Base-by-base conservation (phyloP, 2,888 invertebrate species). In the Apeira syringaria region DNA sequence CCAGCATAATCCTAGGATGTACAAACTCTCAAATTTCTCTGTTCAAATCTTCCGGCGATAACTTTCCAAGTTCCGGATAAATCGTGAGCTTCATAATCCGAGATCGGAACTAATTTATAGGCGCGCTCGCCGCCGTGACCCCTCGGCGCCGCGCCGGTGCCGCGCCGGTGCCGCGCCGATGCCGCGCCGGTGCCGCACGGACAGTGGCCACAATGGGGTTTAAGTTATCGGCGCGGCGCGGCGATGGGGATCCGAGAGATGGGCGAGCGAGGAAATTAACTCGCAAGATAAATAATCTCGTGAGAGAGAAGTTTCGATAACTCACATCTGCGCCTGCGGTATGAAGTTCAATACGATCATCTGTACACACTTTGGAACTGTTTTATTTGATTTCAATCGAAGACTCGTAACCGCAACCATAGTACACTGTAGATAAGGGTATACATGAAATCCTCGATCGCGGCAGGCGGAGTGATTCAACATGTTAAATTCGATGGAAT, bases 141-240 rank as follows among this genome's bases (percentile, higher is more conserved):
- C 64, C 63, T 53, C 56, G 47, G 64, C 55, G 59, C 60, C n/a
- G n/a, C n/a, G n/a, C n/a, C n/a, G n/a, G n/a, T n/a, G n/a, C n/a
- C n/a, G n/a, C n/a, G n/a, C n/a, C n/a, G n/a, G n/a, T n/a, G n/a
- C n/a, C n/a, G n/a, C n/a, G n/a, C n/a, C n/a, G n/a, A n/a, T n/a
- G n/a, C n/a, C n/a, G n/a, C n/a, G n/a, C n/a, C n/a, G n/a, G n/a
- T n/a, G n/a, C n/a, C n/a, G 47, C 49, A 48, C 42, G 40, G 48
- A 39, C 50, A 34, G 56, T 59, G 48, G 43, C 50, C 59, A 63
- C 60, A 63, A 61, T 57, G 56, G 59, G 58, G 58, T 53, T 57
- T 55, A 57, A 61, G 60, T 63, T 64, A 68, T 64, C 65, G 52
- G 48, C 55, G 47, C 54, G 50, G 60, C 53, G 56, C 65, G 52